Base-by-base conservation (phyloP, 1,140 invertebrate genomes). In the Drosophila pectinifera region DNA sequence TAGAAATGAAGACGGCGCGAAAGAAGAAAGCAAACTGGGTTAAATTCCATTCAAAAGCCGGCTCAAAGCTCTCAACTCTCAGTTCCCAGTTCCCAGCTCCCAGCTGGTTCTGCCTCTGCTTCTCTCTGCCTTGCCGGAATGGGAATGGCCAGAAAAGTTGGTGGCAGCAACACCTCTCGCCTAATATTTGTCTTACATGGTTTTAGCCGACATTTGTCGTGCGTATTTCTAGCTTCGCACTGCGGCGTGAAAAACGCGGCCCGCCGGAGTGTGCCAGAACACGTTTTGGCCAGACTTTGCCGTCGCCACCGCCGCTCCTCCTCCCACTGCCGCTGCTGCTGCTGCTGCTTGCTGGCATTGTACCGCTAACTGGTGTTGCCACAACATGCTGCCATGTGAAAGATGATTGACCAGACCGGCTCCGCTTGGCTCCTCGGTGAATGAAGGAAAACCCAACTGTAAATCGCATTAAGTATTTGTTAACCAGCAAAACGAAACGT, bases 11-110 rank as follows among this genome's bases (percentile, higher is more conserved):
- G 62, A 53, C 38, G 39, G 24, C 26, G 28, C 34, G 16, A 64
- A 74, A 78, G 77, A 78, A 88, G 83, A 89, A 88, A 88, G 84
- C 84, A 89, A 88, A 89, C 80, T 88, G 28, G 83, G 83, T 80
- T 88, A 84, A 83, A 88, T 88, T 88, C 83, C 83, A 89, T 84
- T 84, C 84, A 83, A 78, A 51, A 62, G 77, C 75, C 78, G 78
- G 68, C 74, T 72, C 39, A 53, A 6, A 65, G 38, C 56, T 34
- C 18, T 13, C 49, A 61, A 28, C 20, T 51, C 56, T 46, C 13
- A 7, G 43, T 1, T 46, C 7, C 24, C 26, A 49, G 43, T 1
- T 46, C 22, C 24, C 26, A 49, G 48, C 45, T 56, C 34, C 36
- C 73, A 57, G 73, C 73, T 75, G 51, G 73, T 75, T 75, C 51